Evolutionary conservation across 2,113 vertebrate species (phyloP).

Genomic region (Phocoena phocoena): DNA sequence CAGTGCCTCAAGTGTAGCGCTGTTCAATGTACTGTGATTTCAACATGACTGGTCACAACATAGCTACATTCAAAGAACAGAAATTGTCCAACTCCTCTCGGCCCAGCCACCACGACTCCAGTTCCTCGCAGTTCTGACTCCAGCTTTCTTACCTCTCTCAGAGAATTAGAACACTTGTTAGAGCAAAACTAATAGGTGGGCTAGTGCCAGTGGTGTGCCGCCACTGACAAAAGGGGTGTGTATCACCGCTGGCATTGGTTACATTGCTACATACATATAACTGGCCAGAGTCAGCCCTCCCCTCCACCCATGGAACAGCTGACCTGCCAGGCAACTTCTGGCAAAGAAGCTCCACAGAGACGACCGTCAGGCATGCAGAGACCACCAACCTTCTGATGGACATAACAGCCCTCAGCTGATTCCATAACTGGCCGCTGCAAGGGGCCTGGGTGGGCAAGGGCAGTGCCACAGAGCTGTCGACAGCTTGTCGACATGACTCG

Average conservation of each 20-base stretch:
- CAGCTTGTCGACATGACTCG: slow-evolving; percentile 40
- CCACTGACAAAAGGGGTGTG: neutral
- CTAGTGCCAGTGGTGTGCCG: neutral
- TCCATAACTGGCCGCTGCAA: slow-evolving; percentile 1
- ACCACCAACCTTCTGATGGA: neutral
- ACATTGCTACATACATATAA: neutral
- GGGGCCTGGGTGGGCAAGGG: neutral
- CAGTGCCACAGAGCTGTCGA: neutral
- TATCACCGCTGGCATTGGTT: neutral
- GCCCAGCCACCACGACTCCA: neutral
- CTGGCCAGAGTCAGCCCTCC: neutral
- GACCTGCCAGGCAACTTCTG: neutral
- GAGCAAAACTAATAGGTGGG: neutral
- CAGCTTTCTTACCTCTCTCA: neutral
- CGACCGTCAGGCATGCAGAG: neutral
- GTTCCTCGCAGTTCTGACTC: neutral
- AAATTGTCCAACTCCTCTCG: neutral
- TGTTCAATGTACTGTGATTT: neutral
- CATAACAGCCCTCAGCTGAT: neutral
- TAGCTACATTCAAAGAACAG: neutral
- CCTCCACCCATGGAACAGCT: neutral
- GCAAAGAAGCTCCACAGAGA: neutral
- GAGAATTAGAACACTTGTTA: neutral
- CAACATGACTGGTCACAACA: neutral
- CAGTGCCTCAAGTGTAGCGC: neutral